Conservation (phyloP, 2,888 invertebrate species). For the Pocota personata region DNA sequence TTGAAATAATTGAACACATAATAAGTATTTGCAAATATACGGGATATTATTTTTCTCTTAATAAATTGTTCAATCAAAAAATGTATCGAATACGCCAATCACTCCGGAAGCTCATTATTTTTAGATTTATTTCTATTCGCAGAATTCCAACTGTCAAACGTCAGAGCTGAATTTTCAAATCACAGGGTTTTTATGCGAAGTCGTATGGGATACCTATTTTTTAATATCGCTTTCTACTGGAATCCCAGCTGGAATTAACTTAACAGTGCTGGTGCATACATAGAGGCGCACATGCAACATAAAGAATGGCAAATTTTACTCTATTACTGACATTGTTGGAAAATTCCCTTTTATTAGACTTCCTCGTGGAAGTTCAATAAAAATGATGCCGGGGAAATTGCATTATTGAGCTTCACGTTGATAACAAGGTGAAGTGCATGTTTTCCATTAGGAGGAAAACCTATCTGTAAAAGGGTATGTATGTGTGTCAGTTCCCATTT, state of each 20-base stretch:
- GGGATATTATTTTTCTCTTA: too few relatives aligned
- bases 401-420: conserved; percentile 28
- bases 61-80: background rate
- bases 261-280: background rate
- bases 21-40: too few relatives aligned
- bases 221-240: conserved; percentile 1
- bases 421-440: background rate
- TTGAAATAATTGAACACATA: too few relatives aligned
- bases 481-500: background rate
- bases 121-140: background rate
- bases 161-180: background rate
- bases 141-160: background rate
- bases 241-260: background rate
- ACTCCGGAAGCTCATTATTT: background rate
- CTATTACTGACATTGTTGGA: conserved; percentile 20
- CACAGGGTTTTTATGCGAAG: background rate
- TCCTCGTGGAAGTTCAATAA: conserved; percentile 44
- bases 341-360: conserved; percentile 28
- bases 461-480: background rate
- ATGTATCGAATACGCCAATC: background rate
- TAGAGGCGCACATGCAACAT: background rate
- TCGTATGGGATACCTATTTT: background rate
- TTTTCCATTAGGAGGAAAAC: background rate
- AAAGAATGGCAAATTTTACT: conserved; percentile 4
- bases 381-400: conserved; percentile 42